Base-by-base conservation (phyloP, 2,113 vertebrate species). In the Mustela nigripes region DNA sequence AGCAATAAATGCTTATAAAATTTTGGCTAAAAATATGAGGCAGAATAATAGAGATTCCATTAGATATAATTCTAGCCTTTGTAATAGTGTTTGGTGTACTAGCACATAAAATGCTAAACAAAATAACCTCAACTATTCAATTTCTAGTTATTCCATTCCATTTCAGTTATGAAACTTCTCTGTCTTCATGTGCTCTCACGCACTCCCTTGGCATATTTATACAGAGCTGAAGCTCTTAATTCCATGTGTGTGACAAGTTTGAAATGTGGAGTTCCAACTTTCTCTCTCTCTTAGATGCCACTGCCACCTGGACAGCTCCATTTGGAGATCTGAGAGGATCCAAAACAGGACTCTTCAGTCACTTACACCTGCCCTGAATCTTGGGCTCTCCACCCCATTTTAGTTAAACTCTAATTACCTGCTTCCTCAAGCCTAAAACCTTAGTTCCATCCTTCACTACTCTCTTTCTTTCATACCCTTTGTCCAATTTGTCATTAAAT, bases 1-100 rank as follows among this genome's bases (percentile, higher is more conserved):
- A 67, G 42, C 90, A 84, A 63, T 10, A 93, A 88, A 81, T 31
- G 42, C 56, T 76, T 95, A 22, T 50, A 69, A 88, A 91, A 92
- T 50, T 56, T 67, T 96, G 76, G 74, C 80, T 91, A 84, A 83
- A 36, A 39, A 8, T 4, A 39, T 45, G 33, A 92, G 33, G 73
- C 73, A 74, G 58, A 91, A 62, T 74, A 71, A 78, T 56, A 74
- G 63, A 69, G 24, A 91, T 42, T 84, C 1, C 16, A 69, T 82
- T 92, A 83, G 36, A 11, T 89, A n/a, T 7, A n/a, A 89, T 18
- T 87, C 80, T 28, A 76, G 36, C 21, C 42, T 89, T 95, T 86
- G 53, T 45, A 85, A 87, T 53, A 26, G 58, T 42, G 45, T 60
- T 85, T 65, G 18, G 63, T 84, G 6, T 67, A 21, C 21, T 50